Conservation (phyloP, 2,113 vertebrate species). For the Bos indicus region DNA sequence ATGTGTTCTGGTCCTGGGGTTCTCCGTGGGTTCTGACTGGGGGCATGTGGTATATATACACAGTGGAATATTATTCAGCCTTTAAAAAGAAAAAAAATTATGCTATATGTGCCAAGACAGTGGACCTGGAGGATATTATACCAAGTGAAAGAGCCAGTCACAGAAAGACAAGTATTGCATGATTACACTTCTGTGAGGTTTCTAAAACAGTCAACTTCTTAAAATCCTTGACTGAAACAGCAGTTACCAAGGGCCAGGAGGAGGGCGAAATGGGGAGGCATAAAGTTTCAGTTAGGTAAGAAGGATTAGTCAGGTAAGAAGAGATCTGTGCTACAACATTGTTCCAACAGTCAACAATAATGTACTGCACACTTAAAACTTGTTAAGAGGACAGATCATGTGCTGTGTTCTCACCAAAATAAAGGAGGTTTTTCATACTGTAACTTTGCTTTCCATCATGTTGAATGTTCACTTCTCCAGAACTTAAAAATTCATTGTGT, state of each 20-base stretch:
- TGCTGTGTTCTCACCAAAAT: not conserved
- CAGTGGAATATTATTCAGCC: not conserved
- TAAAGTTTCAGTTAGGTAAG: not conserved
- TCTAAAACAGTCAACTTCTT: not conserved
- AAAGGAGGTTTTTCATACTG: not conserved
- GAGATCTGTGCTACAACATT: not conserved
- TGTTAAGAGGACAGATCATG: not conserved
- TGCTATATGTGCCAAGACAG: not conserved
- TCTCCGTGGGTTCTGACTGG: not conserved
- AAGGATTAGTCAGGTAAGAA: not conserved
- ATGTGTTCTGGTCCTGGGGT: not conserved
- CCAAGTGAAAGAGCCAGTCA: not conserved
- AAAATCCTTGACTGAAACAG: not conserved
- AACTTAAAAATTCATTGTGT: not conserved
- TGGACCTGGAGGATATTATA: not conserved
- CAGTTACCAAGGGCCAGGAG: not conserved
- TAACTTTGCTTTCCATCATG: not conserved
- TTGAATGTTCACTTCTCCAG: not conserved
- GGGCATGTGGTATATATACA: not conserved
- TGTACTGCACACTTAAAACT: not conserved
- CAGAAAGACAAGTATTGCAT: not conserved
- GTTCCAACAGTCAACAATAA: not conserved
- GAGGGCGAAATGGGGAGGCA: not conserved
- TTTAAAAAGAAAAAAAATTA: not conserved
- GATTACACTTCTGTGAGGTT: not conserved